Percentiles rank a stretch among this genome's conserved stretches.
These are phyloP conservation scores for Andrena camellia DNA, from an alignment of 2,888 invertebrate species.

Conservation along the genomic window DNA sequence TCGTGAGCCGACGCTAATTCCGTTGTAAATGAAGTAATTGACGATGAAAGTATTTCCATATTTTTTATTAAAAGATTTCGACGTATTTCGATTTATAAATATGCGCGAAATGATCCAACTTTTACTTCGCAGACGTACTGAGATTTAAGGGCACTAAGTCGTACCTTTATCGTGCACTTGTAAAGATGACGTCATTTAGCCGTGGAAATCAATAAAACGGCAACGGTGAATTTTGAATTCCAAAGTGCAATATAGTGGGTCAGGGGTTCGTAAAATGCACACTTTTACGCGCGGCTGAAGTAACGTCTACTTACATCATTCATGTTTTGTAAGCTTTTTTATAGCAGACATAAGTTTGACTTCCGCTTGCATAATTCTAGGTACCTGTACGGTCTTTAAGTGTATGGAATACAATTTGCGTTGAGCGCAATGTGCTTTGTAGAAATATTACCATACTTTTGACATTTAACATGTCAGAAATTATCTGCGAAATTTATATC, in stretches of 20 bases:
- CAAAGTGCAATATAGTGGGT: not conserved
- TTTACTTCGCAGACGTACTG: too few species aligned
- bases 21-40: too few species aligned
- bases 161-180: too few species aligned
- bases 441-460: too few species aligned
- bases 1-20: too few species aligned
- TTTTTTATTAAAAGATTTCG: too few species aligned
- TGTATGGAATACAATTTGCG: not conserved
- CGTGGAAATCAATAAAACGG: constrained; percentile 2
- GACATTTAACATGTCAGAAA: too few species aligned
- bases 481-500: too few species aligned
- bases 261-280: not conserved
- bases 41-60: too few species aligned
- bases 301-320: not conserved
- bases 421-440: not conserved
- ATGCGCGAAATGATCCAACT: too few species aligned
- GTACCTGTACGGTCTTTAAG: not conserved
- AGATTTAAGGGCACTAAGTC: too few species aligned
- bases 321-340: not conserved
- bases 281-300: not conserved
- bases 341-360: constrained; percentile 12
- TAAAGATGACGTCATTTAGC: not conserved
- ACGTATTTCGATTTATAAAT: too few species aligned
- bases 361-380: not conserved
- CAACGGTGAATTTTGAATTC: not conserved